Evolutionary conservation across 2,797 vertebrate genomes (phyloP).

Genomic region (Emys orbicularis): DNA sequence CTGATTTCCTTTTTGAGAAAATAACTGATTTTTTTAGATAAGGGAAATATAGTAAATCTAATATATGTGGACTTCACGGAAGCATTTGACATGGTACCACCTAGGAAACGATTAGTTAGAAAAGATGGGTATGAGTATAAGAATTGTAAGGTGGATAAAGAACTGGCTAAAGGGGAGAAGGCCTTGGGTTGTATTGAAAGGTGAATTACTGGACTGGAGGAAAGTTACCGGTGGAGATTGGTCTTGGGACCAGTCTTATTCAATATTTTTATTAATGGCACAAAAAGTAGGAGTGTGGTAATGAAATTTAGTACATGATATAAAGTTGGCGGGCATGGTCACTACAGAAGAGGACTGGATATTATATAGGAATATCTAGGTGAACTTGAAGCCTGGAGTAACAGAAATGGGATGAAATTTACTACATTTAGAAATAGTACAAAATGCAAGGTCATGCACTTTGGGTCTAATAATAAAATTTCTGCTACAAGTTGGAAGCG

Average conservation of each 20-base stretch:
- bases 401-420: no score
- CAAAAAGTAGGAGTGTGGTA: no score
- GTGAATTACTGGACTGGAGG: background rate
- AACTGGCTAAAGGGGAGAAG: background rate
- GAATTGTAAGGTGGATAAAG: background rate
- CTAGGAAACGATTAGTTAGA: background rate
- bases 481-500: no score
- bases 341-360: no score
- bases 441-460: conserved; percentile 26
- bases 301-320: no score
- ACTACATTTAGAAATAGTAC: background rate
- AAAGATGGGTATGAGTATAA: background rate
- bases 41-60: background rate
- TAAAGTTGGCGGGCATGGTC: no score
- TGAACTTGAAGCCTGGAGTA: no score
- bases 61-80: background rate
- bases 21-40: background rate
- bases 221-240: background rate
- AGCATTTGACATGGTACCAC: background rate
- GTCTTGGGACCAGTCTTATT: background rate
- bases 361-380: no score
- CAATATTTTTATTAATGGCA: no score
- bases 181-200: background rate
- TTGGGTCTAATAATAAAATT: background rate
- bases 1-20: background rate